Evolutionary conservation across 2,888 invertebrate species (phyloP).

Genomic region (Caenorhabditis uteleia): DNA sequence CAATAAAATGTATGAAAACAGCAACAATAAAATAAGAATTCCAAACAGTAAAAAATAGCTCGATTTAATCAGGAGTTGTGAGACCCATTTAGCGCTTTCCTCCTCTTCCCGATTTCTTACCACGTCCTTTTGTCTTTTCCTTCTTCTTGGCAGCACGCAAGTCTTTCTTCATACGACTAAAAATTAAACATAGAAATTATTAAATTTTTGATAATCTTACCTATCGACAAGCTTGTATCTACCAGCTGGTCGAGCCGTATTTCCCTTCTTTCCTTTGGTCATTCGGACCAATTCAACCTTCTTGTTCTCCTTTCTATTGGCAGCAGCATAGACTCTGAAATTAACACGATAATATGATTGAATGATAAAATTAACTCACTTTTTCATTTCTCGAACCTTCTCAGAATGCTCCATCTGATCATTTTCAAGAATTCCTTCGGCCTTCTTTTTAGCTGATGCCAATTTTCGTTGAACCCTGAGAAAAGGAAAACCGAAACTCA

Average conservation of each 20-base stretch:
- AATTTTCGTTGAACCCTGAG: slow-evolving; percentile 76
- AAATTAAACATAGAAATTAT: slow-evolving; percentile 3
- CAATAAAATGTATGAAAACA: neutral
- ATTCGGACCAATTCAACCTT: slow-evolving; percentile 92
- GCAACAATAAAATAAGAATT: neutral
- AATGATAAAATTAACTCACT: slow-evolving; percentile 44
- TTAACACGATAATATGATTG: neutral
- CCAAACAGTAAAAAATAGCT: neutral
- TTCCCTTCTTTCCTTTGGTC: slow-evolving; percentile 76
- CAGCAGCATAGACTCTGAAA: slow-evolving; percentile 81
- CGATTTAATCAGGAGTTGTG: no score
- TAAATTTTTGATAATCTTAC: slow-evolving; percentile 9
- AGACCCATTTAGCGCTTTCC: slow-evolving; percentile 4
- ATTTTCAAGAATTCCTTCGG: slow-evolving; percentile 79
- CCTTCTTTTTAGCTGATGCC: slow-evolving; percentile 92
- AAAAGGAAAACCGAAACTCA: neutral
- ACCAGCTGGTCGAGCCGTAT: slow-evolving; percentile 55
- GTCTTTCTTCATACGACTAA: slow-evolving; percentile 55
- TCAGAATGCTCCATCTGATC: slow-evolving; percentile 91
- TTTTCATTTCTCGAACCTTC: slow-evolving; percentile 74
- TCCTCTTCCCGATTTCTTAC: slow-evolving; percentile 15
- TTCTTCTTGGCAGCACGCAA: slow-evolving; percentile 43
- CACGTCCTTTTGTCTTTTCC: slow-evolving; percentile 53
- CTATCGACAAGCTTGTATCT: slow-evolving; percentile 60
- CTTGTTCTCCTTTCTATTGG: slow-evolving; percentile 77